These are phyloP conservation scores for Vanessa atalanta DNA, from an alignment of 1,140 invertebrate genomes.

Conservation along the genomic window DNA sequence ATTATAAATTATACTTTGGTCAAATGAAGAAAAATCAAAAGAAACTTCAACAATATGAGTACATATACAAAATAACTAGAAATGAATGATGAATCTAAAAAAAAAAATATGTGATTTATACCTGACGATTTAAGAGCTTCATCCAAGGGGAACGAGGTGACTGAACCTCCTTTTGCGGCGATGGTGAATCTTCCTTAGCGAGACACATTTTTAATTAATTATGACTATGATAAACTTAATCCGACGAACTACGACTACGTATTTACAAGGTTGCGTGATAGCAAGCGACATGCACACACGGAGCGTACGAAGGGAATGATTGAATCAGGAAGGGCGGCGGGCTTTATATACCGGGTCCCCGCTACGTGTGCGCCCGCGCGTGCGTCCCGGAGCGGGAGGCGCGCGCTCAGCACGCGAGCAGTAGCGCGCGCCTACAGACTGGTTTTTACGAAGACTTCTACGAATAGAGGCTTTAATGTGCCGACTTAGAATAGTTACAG, in stretches of 20 bases:
- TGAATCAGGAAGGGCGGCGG: constrained; percentile 67
- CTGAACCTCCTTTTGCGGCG: constrained; percentile 64
- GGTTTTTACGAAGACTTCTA: constrained; percentile 73
- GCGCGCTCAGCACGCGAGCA: constrained; percentile 74
- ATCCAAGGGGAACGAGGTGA: constrained; percentile 76
- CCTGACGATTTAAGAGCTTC: constrained; percentile 76
- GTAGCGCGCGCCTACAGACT: constrained; percentile 71
- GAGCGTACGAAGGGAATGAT: constrained; percentile 71
- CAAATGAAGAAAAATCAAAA: not conserved
- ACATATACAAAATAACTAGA: not conserved
- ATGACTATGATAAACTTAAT: constrained; percentile 45
- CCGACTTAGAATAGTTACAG: constrained; percentile 63
- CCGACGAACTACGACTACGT: constrained; percentile 50
- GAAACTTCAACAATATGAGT: not conserved
- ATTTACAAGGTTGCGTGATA: constrained; percentile 54
- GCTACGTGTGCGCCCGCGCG: constrained; percentile 55
- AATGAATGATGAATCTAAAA: not conserved
- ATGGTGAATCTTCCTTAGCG: constrained; percentile 68
- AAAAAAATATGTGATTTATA: constrained; percentile 42
- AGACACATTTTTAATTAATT: constrained; percentile 72
- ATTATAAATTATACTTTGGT: not conserved
- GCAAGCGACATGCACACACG: constrained; percentile 68
- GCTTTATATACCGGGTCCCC: constrained; percentile 65
- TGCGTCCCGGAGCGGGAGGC: constrained; percentile 59
- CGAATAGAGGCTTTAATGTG: constrained; percentile 74